A percentile compares a stretch with the other conserved stretches of the same genome.
phyloP scores from a whole-genome alignment of 2,888 invertebrate genomes.

The Julus scanicus region DNA sequence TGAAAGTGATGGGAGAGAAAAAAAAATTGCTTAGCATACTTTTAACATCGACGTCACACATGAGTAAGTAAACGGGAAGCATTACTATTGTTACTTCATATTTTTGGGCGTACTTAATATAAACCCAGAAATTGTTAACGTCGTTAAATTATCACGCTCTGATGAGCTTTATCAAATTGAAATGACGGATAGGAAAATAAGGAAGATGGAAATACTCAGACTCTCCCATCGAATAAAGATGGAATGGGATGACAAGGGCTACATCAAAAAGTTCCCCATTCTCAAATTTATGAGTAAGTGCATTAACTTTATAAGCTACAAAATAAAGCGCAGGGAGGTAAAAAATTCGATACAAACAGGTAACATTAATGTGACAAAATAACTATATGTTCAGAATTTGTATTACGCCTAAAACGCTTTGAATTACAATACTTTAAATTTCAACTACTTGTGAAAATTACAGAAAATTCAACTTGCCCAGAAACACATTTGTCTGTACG shows the following conservation, averaged over 20 bases:
- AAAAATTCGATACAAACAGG: no score
- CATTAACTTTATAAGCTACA: no score
- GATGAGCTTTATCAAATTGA: conserved; percentile 47
- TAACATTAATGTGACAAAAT: no score
- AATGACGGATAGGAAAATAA: conserved; percentile 40
- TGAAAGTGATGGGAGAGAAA: not conserved
- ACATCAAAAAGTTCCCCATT: not conserved
- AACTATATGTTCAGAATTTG: no score
- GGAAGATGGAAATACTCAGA: not conserved
- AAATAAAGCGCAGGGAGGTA: no score
- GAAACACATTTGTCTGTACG: not conserved
- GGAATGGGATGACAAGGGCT: not conserved
- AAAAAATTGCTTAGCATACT: conserved; percentile 38
- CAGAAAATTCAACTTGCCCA: not conserved
- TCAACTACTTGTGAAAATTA: no score
- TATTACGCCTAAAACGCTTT: no score
- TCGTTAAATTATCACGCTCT: conserved; percentile 51
- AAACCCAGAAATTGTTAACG: conserved; percentile 44
- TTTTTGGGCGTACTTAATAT: conserved; percentile 40
- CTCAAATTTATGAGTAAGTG: no score
- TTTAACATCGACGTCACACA: conserved; percentile 30
- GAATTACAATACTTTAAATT: no score
- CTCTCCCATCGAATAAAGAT: conserved; percentile 22
- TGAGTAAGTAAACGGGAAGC: conserved; percentile 39
- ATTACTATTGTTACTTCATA: conserved; percentile 39